Evolutionary conservation across 2,113 vertebrate species (phyloP).

Genomic region (Chiloscyllium plagiosum): DNA sequence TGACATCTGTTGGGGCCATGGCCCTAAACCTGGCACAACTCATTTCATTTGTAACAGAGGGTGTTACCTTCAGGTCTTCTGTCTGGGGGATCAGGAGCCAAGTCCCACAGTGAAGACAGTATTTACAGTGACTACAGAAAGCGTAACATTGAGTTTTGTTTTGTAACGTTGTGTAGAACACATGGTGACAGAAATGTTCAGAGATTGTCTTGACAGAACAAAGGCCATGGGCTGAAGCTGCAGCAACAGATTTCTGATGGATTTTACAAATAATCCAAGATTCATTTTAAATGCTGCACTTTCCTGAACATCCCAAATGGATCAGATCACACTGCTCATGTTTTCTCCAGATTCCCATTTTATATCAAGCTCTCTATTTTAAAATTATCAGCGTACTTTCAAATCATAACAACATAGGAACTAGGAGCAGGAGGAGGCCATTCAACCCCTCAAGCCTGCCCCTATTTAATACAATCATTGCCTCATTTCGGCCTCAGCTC

Average conservation of each 20-base stretch:
- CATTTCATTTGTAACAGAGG: neutral
- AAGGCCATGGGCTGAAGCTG: neutral
- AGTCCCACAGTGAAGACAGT: neutral
- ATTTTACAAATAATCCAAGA: neutral
- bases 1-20: neutral
- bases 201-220: neutral
- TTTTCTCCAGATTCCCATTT: too few relatives aligned
- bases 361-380: neutral
- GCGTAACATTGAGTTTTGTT: neutral
- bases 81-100: neutral
- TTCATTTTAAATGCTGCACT: neutral
- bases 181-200: neutral
- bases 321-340: too few relatives aligned
- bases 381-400: neutral
- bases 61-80: neutral
- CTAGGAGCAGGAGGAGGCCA: too few relatives aligned
- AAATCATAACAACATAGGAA: too few relatives aligned
- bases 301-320: neutral
- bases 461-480: too few relatives aligned
- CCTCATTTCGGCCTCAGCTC: too few relatives aligned
- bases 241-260: neutral
- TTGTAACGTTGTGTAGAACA: neutral
- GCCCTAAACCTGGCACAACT: neutral
- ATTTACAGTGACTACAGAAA: neutral
- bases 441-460: too few relatives aligned